Evolutionary conservation across 2,888 invertebrate genomes (phyloP).

Genomic region (Nasonovia ribisnigri): DNA sequence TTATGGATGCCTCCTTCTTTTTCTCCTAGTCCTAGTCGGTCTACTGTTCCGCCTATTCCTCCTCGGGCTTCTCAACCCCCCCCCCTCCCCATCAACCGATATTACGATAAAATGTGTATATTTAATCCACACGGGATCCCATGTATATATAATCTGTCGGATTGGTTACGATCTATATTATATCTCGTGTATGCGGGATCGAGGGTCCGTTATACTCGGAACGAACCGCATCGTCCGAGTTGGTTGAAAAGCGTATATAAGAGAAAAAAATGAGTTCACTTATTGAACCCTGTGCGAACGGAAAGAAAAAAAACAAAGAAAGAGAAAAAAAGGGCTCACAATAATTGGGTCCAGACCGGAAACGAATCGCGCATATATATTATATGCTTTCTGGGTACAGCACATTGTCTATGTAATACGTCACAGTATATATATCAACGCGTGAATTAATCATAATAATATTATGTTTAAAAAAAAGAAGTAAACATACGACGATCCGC

Average conservation of each 20-base stretch:
- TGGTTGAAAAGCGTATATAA: not conserved
- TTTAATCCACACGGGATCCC: not conserved
- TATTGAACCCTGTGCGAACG: not conserved
- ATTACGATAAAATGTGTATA: not conserved
- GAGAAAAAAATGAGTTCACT: not conserved
- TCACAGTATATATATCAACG: not conserved
- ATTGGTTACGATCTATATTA: slow-evolving; percentile 10
- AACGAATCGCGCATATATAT: not conserved
- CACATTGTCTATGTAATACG: not conserved
- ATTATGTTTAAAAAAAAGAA: not conserved
- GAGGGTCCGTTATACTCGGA: not conserved
- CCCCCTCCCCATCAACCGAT: not conserved
- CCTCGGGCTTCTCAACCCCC: not conserved
- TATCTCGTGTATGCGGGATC: not conserved
- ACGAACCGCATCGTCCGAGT: not conserved
- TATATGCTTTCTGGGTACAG: not conserved
- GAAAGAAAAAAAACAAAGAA: not conserved
- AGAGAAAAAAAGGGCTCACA: not conserved
- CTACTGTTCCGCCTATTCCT: not conserved
- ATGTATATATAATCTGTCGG: not conserved
- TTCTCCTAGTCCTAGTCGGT: not conserved
- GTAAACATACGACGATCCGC: not conserved
- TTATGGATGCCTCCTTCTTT: not conserved
- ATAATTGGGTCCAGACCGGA: slow-evolving; percentile 7
- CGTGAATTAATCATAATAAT: not conserved